Conservation (phyloP, 2,797 vertebrate species). For the Phrynocephalus forsythii region DNA sequence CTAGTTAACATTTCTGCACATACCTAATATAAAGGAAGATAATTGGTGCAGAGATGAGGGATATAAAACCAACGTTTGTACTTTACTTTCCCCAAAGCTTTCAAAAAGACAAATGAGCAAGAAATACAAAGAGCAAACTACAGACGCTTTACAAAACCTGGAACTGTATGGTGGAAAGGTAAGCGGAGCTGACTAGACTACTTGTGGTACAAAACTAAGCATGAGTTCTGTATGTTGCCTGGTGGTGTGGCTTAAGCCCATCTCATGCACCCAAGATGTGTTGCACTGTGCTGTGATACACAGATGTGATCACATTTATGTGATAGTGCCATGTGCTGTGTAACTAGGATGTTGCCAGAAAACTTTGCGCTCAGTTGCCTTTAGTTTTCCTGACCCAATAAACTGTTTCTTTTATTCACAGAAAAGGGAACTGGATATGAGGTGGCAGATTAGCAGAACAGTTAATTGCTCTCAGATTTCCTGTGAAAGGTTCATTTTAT, state of each 20-base stretch:
- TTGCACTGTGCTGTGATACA: too few relatives aligned
- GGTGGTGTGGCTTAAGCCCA: neutral
- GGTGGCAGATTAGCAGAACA: neutral
- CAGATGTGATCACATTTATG: too few relatives aligned
- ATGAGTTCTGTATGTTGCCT: neutral
- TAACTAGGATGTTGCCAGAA: neutral
- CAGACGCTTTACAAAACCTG: slow-evolving; percentile 77
- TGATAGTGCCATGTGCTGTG: neutral
- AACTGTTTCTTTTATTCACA: neutral
- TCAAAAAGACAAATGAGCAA: slow-evolving; percentile 82
- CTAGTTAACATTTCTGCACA: neutral
- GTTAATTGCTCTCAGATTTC: neutral
- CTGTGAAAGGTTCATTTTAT: neutral
- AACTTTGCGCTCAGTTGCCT: neutral
- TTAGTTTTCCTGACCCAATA: neutral
- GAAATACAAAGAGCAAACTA: slow-evolving; percentile 80
- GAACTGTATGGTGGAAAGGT: slow-evolving; percentile 82
- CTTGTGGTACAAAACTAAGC: neutral
- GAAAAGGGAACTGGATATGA: neutral
- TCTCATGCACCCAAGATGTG: too few relatives aligned
- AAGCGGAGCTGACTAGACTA: slow-evolving; percentile 4
- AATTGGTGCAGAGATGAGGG: neutral
- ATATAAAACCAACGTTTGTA: neutral
- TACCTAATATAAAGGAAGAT: slow-evolving; percentile 17
- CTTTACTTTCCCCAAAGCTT: slow-evolving; percentile 73